Conservation (phyloP, 1,140 invertebrate species). For the Lepidurus packardi region DNA sequence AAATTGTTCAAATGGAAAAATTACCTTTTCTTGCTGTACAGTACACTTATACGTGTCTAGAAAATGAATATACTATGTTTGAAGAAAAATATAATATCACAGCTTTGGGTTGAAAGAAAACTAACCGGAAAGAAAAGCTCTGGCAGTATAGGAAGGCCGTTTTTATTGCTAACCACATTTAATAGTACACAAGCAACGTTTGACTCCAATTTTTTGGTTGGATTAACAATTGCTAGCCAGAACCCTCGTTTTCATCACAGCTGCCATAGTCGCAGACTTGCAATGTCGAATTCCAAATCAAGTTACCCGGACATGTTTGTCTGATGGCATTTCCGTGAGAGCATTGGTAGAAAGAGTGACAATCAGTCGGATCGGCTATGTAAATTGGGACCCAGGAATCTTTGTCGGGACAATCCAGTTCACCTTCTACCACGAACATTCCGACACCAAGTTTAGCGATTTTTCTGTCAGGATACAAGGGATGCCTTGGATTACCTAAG, state of each 20-base stretch:
- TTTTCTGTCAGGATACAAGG: too few relatives aligned
- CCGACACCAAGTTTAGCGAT: too few relatives aligned
- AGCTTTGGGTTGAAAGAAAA: too few relatives aligned
- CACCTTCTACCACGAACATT: neutral
- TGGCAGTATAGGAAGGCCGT: too few relatives aligned
- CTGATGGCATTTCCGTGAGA: neutral
- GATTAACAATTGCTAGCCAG: neutral
- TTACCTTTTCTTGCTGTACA: too few relatives aligned
- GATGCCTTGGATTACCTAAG: too few relatives aligned
- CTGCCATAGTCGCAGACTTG: conserved; percentile 13
- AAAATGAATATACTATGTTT: too few relatives aligned
- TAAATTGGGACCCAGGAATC: neutral
- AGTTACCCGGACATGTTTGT: neutral
- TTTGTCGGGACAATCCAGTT: neutral
- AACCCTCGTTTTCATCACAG: neutral
- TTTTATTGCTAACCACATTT: too few relatives aligned
- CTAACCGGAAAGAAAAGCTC: too few relatives aligned
- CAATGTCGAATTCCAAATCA: neutral
- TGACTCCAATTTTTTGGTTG: neutral
- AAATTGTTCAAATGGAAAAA: too few relatives aligned
- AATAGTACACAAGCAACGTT: neutral
- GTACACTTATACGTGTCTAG: too few relatives aligned
- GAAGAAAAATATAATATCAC: too few relatives aligned
- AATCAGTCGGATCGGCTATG: conserved; percentile 25
- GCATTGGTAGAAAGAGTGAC: conserved; percentile 19